These are phyloP conservation scores for Pseudococcus viburni DNA, from an alignment of 2,888 invertebrate genomes.

Conservation along the genomic window DNA sequence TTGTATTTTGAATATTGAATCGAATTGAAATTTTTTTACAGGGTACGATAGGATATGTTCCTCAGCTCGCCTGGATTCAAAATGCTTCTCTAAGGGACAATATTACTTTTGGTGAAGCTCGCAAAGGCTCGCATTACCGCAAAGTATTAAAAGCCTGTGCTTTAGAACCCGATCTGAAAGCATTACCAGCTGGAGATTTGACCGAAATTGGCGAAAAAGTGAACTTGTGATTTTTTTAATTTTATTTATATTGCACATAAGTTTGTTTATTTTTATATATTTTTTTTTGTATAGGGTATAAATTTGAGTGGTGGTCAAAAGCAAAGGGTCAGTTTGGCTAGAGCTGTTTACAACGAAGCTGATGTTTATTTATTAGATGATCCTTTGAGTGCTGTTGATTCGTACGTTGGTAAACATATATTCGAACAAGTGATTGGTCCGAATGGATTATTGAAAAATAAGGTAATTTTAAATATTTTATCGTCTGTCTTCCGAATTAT, in stretches of 20 bases:
- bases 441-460: slow-evolving; percentile 71
- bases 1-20: background rate
- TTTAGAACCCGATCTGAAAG: slow-evolving; percentile 90
- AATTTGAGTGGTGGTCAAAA: slow-evolving; percentile 94
- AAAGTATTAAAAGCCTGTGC: slow-evolving; percentile 73
- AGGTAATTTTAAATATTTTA: slow-evolving; percentile 68
- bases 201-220: slow-evolving; percentile 88
- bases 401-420: slow-evolving; percentile 78
- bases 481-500: background rate
- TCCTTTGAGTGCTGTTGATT: slow-evolving; percentile 83
- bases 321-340: slow-evolving; percentile 90
- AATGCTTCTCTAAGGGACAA: slow-evolving; percentile 94
- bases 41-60: slow-evolving; percentile 85
- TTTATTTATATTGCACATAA: background rate
- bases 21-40: slow-evolving; percentile 55
- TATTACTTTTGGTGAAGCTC: slow-evolving; percentile 86
- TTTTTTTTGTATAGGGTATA: slow-evolving; percentile 75
- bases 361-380: slow-evolving; percentile 96
- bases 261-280: background rate
- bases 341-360: slow-evolving; percentile 90
- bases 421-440: slow-evolving; percentile 77
- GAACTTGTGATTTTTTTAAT: background rate
- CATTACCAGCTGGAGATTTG: slow-evolving; percentile 92
- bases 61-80: slow-evolving; percentile 98
- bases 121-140: slow-evolving; percentile 81